Conservation (phyloP, 92 coral and sea anemone genomes). For the Meandrina meandrites region DNA sequence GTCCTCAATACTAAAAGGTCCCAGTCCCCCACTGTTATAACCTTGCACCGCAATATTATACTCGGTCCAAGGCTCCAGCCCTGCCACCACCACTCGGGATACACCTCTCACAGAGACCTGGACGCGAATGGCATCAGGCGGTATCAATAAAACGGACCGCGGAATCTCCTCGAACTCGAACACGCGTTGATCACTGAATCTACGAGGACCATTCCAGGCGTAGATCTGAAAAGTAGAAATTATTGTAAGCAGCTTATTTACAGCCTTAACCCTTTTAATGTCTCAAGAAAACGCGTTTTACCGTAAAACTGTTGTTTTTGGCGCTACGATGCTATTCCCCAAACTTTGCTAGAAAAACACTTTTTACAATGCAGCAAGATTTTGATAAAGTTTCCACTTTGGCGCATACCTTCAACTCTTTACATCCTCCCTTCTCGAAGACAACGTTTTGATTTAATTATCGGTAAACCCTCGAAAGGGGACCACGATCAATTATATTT, state of each 20-base stretch:
- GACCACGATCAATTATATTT: too few species aligned
- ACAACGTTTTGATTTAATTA: too few species aligned
- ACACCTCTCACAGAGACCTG: not conserved
- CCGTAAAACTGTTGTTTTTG: too few species aligned
- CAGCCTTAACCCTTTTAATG: not conserved
- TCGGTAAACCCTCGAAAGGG: too few species aligned
- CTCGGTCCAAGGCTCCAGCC: slow-evolving; percentile 38
- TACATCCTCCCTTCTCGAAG: too few species aligned
- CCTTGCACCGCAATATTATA: slow-evolving; percentile 37
- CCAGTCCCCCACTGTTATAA: slow-evolving; percentile 57
- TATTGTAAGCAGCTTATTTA: not conserved
- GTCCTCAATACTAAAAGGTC: not conserved
- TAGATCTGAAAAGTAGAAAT: slow-evolving; percentile 1
- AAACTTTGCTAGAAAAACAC: too few species aligned
- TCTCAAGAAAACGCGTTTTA: too few species aligned
- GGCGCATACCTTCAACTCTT: too few species aligned
- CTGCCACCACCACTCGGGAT: slow-evolving; percentile 32
- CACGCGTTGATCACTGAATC: too few species aligned
- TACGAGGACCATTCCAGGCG: not conserved
- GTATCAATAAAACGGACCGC: not conserved
- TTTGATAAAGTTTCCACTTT: too few species aligned
- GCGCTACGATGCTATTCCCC: too few species aligned
- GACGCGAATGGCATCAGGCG: slow-evolving; percentile 7
- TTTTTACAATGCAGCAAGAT: too few species aligned
- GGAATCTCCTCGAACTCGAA: not conserved